Conservation (phyloP, 1,140 invertebrate species). For the Nymphalis io region DNA sequence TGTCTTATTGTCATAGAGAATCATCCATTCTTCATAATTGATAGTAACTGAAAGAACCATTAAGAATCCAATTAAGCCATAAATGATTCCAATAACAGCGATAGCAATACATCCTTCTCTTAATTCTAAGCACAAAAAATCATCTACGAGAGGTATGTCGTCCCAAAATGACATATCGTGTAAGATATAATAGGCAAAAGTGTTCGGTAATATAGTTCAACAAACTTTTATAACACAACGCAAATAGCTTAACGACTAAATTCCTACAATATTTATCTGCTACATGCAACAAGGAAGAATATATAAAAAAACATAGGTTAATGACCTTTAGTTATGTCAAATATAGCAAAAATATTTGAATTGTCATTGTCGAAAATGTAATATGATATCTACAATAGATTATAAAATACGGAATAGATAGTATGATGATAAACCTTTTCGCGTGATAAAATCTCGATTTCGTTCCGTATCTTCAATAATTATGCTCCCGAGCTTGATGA, state of each 20-base stretch:
- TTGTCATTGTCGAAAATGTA: neutral
- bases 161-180: constrained; percentile 21
- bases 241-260: too few relatives aligned
- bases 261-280: too few relatives aligned
- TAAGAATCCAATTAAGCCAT: constrained; percentile 40
- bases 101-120: constrained; percentile 40
- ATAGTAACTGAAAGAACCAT: constrained; percentile 38
- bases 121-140: constrained; percentile 42
- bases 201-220: too few relatives aligned
- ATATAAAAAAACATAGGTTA: neutral
- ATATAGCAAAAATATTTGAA: neutral
- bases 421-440: too few relatives aligned
- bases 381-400: neutral
- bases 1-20: constrained; percentile 42
- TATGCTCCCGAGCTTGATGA: too few relatives aligned
- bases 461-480: too few relatives aligned
- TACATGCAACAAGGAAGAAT: too few relatives aligned
- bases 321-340: neutral
- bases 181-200: too few relatives aligned
- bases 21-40: constrained; percentile 42
- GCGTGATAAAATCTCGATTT: too few relatives aligned
- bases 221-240: too few relatives aligned
- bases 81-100: constrained; percentile 40
- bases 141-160: constrained; percentile 8
- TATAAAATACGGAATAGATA: neutral